Evolutionary conservation across 2,797 vertebrate species (phyloP).

Genomic region (Mus minutoides): DNA sequence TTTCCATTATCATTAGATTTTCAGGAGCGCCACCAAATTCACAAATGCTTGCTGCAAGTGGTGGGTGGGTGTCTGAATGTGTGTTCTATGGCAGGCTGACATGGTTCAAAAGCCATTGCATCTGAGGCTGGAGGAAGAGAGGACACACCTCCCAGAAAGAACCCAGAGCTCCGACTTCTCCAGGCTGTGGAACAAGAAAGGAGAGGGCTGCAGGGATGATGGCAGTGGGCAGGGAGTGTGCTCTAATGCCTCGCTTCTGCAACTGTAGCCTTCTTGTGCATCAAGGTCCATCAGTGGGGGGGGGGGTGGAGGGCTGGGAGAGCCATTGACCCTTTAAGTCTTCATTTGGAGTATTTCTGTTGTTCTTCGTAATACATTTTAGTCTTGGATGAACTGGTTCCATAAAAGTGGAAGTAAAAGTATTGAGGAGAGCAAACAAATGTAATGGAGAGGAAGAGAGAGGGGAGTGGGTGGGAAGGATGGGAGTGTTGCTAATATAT

Average conservation of each 20-base stretch:
- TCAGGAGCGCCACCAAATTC: background rate
- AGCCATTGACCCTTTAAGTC: background rate
- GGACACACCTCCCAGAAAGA: background rate
- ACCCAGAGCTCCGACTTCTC: background rate
- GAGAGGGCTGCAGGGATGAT: background rate
- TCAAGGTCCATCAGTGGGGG: background rate
- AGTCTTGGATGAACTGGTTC: background rate
- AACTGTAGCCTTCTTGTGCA: background rate
- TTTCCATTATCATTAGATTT: background rate
- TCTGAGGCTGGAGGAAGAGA: background rate
- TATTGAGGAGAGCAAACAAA: background rate
- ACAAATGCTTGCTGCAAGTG: background rate
- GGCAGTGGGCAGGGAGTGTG: background rate
- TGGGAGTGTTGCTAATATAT: background rate
- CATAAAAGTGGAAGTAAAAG: background rate
- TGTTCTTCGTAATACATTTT: background rate
- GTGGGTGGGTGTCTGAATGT: background rate
- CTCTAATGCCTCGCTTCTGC: background rate
- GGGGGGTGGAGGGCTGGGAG: background rate
- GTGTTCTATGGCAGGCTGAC: background rate
- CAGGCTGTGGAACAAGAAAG: no score
- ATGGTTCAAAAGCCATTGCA: background rate
- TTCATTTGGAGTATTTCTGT: background rate
- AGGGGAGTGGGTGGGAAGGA: background rate
- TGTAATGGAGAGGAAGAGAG: background rate